Base-by-base conservation (phyloP, 2,797 vertebrate genomes). In the Dicrostonyx torquatus region DNA sequence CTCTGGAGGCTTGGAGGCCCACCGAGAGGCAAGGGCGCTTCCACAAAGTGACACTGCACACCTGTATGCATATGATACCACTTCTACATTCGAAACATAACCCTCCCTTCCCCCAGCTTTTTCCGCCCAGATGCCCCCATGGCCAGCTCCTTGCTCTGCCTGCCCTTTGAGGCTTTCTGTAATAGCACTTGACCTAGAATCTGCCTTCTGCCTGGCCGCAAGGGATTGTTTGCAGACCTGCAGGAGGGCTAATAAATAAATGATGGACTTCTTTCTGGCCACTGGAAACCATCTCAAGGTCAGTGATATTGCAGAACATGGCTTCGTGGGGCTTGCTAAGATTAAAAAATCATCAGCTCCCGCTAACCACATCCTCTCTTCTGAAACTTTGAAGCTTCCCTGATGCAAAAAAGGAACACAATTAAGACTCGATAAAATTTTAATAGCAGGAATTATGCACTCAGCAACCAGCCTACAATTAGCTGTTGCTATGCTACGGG, bases 401-500 rank as follows among this genome's bases (percentile, higher is more conserved):
- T 91, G 93, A 96, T 95, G 92, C 92, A 82, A 86, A 88, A 66
- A 96, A 92, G 60, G 91, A 85, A 95, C 1, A 75, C 68, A 95
- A 93, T 97, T 97, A 95, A 37, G 90, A 91, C 97, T 96, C 91
- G 83, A 98, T 98, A 97, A 98, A 98, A 98, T 95, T 88, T 97
- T 96, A 95, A 98, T 98, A 92, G 95, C 2, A 1, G 96, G 97
- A 97, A 97, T 97, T 95, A 95, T 96, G 98, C 90, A 17, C 96
- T 96, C 73, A 80, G 97, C 97, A 97, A 95, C 97, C 98, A 95
- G 62, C 97, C 96, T 87, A 66, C 91, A 94, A 97, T 98, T 97
- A 98, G 98, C 97, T 4, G 98, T 97, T 97, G 98, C 98, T 98
- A 96, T 14, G 98, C 96, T 98, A 98, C 98, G 3, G 97, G 96